Percentiles rank a stretch among this genome's conserved stretches.
These are phyloP conservation scores for Xestia rhomboidea DNA, from an alignment of 2,888 invertebrate species.

Conservation along the genomic window DNA sequence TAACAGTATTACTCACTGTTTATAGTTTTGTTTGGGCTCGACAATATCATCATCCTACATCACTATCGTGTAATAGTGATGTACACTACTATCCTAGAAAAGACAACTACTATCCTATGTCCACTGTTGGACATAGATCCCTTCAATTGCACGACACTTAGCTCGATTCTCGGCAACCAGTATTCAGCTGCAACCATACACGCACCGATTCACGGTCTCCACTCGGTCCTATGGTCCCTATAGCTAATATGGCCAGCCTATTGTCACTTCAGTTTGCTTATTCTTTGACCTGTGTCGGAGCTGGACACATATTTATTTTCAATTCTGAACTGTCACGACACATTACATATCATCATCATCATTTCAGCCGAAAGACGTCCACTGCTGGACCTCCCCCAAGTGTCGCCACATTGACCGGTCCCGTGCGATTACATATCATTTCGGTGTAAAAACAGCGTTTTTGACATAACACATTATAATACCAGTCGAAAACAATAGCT, in stretches of 20 bases:
- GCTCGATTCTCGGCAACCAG: neutral
- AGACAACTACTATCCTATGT: no score
- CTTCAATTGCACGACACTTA: neutral
- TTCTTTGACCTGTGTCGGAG: neutral
- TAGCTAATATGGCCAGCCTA: neutral
- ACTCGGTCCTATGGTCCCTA: neutral
- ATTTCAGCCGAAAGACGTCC: no score
- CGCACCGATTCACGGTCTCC: neutral
- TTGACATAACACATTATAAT: neutral
- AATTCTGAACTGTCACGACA: neutral
- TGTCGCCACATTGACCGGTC: no score
- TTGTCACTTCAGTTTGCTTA: neutral
- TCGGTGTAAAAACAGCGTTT: neutral
- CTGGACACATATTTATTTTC: neutral
- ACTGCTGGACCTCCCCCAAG: no score
- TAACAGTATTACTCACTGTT: neutral
- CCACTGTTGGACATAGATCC: no score
- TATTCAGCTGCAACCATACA: neutral
- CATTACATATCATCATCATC: neutral
- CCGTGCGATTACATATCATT: neutral
- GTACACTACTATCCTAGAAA: no score
- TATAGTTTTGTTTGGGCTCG: neutral
- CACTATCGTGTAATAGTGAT: no score
- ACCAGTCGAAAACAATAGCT: slow-evolving; percentile 11
- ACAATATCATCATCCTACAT: neutral